Conservation (phyloP, 2,888 invertebrate genomes). For the Ypsolopha sequella region DNA sequence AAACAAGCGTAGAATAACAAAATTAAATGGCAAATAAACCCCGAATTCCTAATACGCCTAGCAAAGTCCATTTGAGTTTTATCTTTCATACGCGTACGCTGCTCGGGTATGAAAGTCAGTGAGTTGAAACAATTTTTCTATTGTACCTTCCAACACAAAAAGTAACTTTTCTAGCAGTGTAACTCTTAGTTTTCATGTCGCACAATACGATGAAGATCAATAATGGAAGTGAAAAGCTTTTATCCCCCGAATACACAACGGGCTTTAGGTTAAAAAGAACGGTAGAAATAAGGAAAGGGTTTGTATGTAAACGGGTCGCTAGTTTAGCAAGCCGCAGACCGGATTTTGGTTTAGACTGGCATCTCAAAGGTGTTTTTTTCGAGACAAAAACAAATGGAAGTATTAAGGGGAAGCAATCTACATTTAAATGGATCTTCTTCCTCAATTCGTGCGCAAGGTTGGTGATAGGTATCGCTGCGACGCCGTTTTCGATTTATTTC, state of each 20-base stretch:
- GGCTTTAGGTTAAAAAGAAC: background rate
- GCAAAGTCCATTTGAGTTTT: too few species aligned
- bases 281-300: background rate
- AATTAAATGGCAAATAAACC: too few species aligned
- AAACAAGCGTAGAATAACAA: too few species aligned
- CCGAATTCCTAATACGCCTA: too few species aligned
- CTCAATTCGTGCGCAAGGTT: slow-evolving; percentile 61
- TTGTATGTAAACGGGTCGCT: slow-evolving; percentile 5
- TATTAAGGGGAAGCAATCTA: slow-evolving; percentile 66
- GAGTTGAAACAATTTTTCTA: too few species aligned
- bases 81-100: too few species aligned
- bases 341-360: slow-evolving; percentile 42
- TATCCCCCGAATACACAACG: slow-evolving; percentile 1
- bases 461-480: slow-evolving; percentile 57
- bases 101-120: too few species aligned
- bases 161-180: background rate
- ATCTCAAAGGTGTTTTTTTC: slow-evolving; percentile 44
- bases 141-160: background rate
- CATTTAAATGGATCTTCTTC: slow-evolving; percentile 69
- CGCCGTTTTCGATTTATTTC: slow-evolving; percentile 53
- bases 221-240: slow-evolving; percentile 1
- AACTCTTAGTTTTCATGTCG: background rate
- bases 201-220: background rate
- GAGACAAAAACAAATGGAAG: slow-evolving; percentile 69
- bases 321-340: slow-evolving; percentile 30